These are phyloP conservation scores for Mesocentrotus franciscanus DNA, from an alignment of 53 echinoderm and acorn worm species.

Conservation along the genomic window DNA sequence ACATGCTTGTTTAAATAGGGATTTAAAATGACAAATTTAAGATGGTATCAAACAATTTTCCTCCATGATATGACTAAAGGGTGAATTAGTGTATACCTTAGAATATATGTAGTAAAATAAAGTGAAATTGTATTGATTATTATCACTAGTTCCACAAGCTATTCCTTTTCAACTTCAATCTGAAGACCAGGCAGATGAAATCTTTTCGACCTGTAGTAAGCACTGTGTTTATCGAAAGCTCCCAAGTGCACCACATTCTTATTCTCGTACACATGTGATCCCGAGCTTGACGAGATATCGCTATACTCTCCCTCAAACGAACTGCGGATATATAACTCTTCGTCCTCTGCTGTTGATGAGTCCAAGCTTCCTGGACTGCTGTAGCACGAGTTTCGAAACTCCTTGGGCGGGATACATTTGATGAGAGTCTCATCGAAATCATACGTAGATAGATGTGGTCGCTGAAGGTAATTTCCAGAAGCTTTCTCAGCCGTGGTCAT, in stretches of 20 bases:
- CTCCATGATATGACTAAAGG: too few species aligned
- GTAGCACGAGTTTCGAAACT: conserved; percentile 18
- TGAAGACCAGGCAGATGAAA: neutral
- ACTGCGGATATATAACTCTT: neutral
- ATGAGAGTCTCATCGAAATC: neutral
- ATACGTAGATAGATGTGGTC: neutral
- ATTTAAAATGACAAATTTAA: too few species aligned
- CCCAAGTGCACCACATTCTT: conserved; percentile 23
- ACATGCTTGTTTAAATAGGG: too few species aligned
- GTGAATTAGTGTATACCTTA: too few species aligned
- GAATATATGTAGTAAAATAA: too few species aligned
- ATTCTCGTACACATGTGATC: conserved; percentile 2
- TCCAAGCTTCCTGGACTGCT: conserved; percentile 26
- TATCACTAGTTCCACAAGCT: too few species aligned
- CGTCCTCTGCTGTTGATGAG: neutral
- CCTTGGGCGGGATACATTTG: neutral
- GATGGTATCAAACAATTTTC: too few species aligned
- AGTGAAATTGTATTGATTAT: too few species aligned
- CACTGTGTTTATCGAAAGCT: neutral
- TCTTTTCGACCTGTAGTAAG: neutral
- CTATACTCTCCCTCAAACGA: neutral
- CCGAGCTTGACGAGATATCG: conserved; percentile 25
- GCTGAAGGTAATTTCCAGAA: neutral
- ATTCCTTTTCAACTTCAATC: neutral
- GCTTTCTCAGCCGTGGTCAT: neutral